phyloP scores from a whole-genome alignment of 2,797 vertebrate genomes.

The Acomys russatus region DNA sequence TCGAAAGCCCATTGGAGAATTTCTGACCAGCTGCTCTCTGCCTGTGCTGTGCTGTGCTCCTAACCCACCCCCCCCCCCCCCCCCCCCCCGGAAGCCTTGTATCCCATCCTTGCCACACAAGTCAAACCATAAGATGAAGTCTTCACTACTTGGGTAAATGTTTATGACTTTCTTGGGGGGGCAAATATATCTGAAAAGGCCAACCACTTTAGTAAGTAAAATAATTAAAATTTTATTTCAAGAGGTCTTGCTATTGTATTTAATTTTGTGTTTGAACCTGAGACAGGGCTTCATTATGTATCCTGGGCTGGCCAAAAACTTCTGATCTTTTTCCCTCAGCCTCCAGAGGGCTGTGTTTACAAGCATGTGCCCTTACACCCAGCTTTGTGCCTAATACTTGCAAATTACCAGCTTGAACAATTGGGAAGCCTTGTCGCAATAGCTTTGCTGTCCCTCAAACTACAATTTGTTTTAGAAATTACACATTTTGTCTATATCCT shows the following conservation, averaged over 20 bases:
- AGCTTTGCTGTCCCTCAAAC: not conserved
- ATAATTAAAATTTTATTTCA: conserved; percentile 42
- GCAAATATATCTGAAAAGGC: conserved; percentile 32
- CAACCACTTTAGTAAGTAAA: conserved; percentile 38
- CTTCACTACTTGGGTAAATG: not conserved
- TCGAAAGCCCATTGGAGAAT: conserved; percentile 26
- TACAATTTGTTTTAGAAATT: not conserved
- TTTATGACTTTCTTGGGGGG: conserved; percentile 11
- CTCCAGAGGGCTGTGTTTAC: not conserved
- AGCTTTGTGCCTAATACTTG: conserved; percentile 7
- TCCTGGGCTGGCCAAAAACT: not conserved
- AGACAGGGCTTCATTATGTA: not conserved
- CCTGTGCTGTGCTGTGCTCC: not conserved
- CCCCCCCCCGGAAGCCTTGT: not conserved
- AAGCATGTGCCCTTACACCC: not conserved
- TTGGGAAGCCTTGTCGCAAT: not conserved
- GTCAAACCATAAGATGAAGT: conserved; percentile 20
- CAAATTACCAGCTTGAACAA: conserved; percentile 2
- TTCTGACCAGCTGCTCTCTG: not conserved
- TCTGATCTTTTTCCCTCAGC: not conserved
- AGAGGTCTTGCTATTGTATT: not conserved
- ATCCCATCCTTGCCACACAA: not conserved
- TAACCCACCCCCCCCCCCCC: not conserved
- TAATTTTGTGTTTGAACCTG: not conserved
- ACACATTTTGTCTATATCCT: conserved; percentile 5